Evolutionary conservation across 2,888 invertebrate genomes (phyloP).

Genomic region (Drosophila kanekoi): DNA sequence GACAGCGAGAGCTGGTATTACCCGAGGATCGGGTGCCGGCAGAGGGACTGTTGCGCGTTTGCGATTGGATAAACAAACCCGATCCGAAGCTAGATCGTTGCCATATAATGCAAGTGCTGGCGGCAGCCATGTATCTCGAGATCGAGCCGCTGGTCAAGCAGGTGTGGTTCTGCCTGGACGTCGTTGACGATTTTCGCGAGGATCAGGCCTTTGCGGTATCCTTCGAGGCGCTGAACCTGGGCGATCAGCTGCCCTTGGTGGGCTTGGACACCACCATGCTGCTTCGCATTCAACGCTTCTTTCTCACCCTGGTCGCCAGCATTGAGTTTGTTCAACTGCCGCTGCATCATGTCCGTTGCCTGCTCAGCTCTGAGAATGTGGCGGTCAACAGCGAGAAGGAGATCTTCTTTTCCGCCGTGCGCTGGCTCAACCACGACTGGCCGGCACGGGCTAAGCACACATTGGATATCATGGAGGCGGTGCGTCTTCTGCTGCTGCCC

Average conservation of each 20-base stretch:
- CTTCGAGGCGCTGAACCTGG: not conserved
- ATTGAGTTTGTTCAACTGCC: constrained; percentile 41
- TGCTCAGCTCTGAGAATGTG: constrained; percentile 38
- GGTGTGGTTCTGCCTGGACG: constrained; percentile 39
- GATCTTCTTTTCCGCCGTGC: constrained; percentile 51
- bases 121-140: constrained; percentile 27
- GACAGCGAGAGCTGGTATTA: constrained; percentile 21
- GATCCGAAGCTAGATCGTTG: constrained; percentile 8
- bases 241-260: not conserved
- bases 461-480: constrained; percentile 11
- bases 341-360: not conserved
- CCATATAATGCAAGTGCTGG: constrained; percentile 23
- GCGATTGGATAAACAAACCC: constrained; percentile 32
- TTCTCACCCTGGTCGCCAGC: constrained; percentile 47
- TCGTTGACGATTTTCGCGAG: constrained; percentile 22
- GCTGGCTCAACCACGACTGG: constrained; percentile 56
- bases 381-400: constrained; percentile 52
- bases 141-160: constrained; percentile 20
- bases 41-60: constrained; percentile 16
- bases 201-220: constrained; percentile 39
- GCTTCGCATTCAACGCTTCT: constrained; percentile 38
- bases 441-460: constrained; percentile 8
- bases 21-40: constrained; percentile 22
- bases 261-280: constrained; percentile 37
- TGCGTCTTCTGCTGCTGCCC: constrained; percentile 33